These are phyloP conservation scores for Myzus persicae DNA, from an alignment of 1,140 invertebrate genomes.

Conservation along the genomic window DNA sequence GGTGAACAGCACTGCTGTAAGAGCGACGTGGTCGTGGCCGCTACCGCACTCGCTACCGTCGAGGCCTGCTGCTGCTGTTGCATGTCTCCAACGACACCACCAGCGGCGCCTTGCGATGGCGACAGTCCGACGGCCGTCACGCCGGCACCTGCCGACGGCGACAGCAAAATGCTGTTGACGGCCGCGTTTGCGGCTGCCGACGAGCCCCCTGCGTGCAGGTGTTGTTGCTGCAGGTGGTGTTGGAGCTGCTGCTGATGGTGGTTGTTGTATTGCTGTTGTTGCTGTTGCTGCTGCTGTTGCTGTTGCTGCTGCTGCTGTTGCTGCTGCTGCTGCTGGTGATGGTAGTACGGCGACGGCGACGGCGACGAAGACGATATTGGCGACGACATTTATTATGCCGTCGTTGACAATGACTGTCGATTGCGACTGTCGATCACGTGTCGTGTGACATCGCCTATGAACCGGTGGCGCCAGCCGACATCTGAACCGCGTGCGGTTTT, in stretches of 20 bases:
- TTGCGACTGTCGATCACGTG: background rate
- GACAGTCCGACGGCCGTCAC: background rate
- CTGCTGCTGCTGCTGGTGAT: background rate
- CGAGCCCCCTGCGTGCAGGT: background rate
- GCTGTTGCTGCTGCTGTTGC: background rate
- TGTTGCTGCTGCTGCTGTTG: background rate
- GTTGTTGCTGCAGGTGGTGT: conserved; percentile 27
- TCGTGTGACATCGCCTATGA: background rate
- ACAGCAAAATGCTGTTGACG: background rate
- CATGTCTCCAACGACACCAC: background rate
- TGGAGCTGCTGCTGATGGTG: conserved; percentile 19
- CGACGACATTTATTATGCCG: conserved; percentile 37
- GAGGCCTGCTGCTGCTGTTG: background rate
- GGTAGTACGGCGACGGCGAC: conserved; percentile 35
- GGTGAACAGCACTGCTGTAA: background rate
- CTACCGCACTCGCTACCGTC: background rate
- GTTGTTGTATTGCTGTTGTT: background rate
- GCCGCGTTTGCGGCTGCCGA: background rate
- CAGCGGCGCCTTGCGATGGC: background rate
- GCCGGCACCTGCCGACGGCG: background rate
- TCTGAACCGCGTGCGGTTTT: background rate
- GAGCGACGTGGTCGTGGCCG: background rate
- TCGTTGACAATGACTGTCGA: background rate
- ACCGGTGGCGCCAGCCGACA: background rate
- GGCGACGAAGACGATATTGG: conserved; percentile 44